Conservation (phyloP, 2,797 vertebrate genomes). For the Poeciliopsis presidionis region DNA sequence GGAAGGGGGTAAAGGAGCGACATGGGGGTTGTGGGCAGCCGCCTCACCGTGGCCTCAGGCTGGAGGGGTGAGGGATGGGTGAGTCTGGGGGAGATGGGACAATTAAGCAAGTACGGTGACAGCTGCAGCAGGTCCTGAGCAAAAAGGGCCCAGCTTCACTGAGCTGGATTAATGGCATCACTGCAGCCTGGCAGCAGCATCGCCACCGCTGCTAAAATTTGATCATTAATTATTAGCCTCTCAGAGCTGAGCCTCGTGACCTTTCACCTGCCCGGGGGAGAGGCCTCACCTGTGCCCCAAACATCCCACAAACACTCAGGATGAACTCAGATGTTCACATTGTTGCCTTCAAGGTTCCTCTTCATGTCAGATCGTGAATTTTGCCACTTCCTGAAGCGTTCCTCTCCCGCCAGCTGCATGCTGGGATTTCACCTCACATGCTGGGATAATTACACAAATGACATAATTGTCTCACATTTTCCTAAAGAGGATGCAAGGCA, state of each 20-base stretch:
- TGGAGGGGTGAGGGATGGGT: slow-evolving; percentile 50
- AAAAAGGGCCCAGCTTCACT: slow-evolving; percentile 86
- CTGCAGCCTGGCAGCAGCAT: slow-evolving; percentile 80
- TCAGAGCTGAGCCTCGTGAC: slow-evolving; percentile 77
- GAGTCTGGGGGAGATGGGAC: slow-evolving; percentile 84
- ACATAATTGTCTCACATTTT: slow-evolving; percentile 55
- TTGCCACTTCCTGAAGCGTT: slow-evolving; percentile 40
- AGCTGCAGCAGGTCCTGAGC: slow-evolving; percentile 91
- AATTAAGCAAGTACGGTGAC: slow-evolving; percentile 92
- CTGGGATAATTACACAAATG: slow-evolving; percentile 61
- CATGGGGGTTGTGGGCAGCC: slow-evolving; percentile 24
- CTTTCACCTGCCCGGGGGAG: slow-evolving; percentile 78
- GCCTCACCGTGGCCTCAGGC: slow-evolving; percentile 64
- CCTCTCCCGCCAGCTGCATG: slow-evolving; percentile 42
- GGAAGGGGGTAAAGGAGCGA: slow-evolving; percentile 2
- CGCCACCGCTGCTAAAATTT: slow-evolving; percentile 88
- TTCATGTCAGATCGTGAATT: slow-evolving; percentile 11
- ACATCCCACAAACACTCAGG: background rate
- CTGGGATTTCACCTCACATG: slow-evolving; percentile 50
- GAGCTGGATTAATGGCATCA: slow-evolving; percentile 94
- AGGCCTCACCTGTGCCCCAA: slow-evolving; percentile 74
- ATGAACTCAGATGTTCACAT: background rate
- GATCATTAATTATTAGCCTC: slow-evolving; percentile 95
- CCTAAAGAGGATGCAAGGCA: slow-evolving; percentile 32
- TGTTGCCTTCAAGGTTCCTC: background rate